These are phyloP conservation scores for Datnioides undecimradiatus DNA, from an alignment of 2,113 vertebrate genomes.

Conservation along the genomic window DNA sequence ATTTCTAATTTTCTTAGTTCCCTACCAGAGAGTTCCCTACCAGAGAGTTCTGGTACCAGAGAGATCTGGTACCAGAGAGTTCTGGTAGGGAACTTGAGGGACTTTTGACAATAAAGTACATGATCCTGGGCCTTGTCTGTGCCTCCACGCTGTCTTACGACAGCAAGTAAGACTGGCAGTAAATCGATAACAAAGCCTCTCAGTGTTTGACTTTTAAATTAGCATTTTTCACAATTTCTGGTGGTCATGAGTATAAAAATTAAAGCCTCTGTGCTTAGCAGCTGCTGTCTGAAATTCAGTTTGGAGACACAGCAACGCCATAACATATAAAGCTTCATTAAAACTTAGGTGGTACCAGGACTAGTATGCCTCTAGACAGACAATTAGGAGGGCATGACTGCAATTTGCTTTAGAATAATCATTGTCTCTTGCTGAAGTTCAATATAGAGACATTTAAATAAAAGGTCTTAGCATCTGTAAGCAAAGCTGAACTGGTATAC, in stretches of 20 bases:
- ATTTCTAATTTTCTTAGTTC: neutral
- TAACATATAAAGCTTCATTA: neutral
- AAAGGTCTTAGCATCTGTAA: neutral
- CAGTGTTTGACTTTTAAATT: neutral
- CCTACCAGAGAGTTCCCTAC: neutral
- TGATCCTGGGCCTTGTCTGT: neutral
- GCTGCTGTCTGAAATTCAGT: neutral
- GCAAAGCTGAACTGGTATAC: conserved; percentile 11
- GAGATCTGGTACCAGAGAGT: neutral
- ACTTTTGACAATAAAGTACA: neutral
- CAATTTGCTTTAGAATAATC: conserved; percentile 9
- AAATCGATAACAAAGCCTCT: too few relatives aligned
- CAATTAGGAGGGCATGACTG: neutral
- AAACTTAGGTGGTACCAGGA: neutral
- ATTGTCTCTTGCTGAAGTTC: neutral
- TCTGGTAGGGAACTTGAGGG: neutral
- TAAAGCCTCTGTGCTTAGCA: neutral
- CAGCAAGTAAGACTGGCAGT: neutral
- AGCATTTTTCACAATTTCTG: neutral
- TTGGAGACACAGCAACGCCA: neutral
- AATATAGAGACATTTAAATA: conserved; percentile 10
- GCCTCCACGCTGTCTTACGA: neutral
- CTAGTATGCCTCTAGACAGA: neutral
- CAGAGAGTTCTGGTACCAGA: too few relatives aligned
- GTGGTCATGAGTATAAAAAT: neutral